phyloP scores from a whole-genome alignment of 2,113 vertebrate genomes.

The Zapornia atra region DNA sequence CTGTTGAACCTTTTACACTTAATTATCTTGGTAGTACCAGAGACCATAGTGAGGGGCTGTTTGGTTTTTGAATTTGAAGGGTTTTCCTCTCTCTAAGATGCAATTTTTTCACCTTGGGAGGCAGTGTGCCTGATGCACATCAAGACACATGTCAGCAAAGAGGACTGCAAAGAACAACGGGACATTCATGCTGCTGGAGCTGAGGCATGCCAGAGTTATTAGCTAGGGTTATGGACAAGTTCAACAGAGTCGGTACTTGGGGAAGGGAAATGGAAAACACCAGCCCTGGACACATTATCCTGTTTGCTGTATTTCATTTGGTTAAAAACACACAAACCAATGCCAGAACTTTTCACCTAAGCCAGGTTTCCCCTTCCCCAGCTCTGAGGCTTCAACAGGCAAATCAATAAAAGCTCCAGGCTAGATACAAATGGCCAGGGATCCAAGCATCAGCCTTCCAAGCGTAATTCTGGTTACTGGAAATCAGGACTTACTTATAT shows the following conservation, averaged over 20 bases:
- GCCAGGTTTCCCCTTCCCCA: not conserved
- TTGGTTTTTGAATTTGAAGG: not conserved
- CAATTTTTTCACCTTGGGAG: not conserved
- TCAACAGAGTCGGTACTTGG: not conserved
- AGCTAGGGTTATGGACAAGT: not conserved
- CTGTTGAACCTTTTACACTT: not conserved
- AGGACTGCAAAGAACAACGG: not conserved
- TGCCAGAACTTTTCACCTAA: not conserved
- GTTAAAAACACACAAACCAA: not conserved
- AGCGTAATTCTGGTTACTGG: not conserved
- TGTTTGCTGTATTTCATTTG: not conserved
- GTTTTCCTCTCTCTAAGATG: not conserved
- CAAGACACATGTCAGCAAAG: not conserved
- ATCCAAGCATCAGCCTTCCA: not conserved
- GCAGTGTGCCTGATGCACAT: not conserved
- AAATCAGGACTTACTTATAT: not conserved
- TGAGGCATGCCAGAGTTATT: not conserved
- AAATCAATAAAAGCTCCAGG: not conserved
- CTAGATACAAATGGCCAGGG: not conserved
- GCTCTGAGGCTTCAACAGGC: not conserved
- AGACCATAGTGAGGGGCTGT: not conserved
- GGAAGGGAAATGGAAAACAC: not conserved
- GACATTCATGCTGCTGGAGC: not conserved
- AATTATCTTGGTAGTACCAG: not conserved
- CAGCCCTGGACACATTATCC: not conserved